Evolutionary conservation across 2,888 invertebrate genomes (phyloP), one percentile per base, ranked within the genome.

Genomic region (Agapetus fuscipes): DNA sequence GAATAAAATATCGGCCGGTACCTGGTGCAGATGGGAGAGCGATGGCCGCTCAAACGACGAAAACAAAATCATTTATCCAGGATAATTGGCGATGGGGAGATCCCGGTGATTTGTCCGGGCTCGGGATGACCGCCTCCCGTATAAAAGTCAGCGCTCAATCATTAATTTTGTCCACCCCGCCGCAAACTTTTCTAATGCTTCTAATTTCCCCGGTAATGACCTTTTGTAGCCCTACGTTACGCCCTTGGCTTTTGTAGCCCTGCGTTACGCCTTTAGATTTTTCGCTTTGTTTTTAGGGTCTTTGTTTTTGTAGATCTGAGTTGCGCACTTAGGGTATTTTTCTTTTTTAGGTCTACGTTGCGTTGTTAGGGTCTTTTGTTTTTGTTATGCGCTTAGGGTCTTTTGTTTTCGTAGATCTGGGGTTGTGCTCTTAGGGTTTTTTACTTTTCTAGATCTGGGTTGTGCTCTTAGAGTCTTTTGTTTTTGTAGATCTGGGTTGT

Each of bases 141-240:
- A 14, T 24, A 34, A 26, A 25, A 34, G 26, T 20, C 25, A n/a
- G 25, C 26, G 24, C 26, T 34, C 34, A 37, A 47, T 47, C 47
- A 47, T 47, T 45, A 47, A 47, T 47, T 45, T 41, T 26, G 42
- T 32, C 37, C 43, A 36, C 41, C 43, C 46, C 41, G 41, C 41
- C 43, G 46, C 47, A 40, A 47, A 47, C 44, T 47, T 42, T 44
- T 47, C 42, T 47, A 47, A 47, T 47, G 47, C 40, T 37, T 35
- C 47, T 47, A 44, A 47, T 47, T 47, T 45, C 41, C n/a, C 44
- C 39, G 45, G 47, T 45, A 47, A 47, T 47, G 39, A 44, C 42
- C 32, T 42, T 44, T 46, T 43, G 38, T 20, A 32, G 17, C 11
- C 34, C n/a, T n/a, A n/a, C n/a, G 24, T 32, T 27, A 16, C 30